Evolutionary conservation across 2,888 invertebrate species (phyloP).

Genomic region (Drosophila infuscata): DNA sequence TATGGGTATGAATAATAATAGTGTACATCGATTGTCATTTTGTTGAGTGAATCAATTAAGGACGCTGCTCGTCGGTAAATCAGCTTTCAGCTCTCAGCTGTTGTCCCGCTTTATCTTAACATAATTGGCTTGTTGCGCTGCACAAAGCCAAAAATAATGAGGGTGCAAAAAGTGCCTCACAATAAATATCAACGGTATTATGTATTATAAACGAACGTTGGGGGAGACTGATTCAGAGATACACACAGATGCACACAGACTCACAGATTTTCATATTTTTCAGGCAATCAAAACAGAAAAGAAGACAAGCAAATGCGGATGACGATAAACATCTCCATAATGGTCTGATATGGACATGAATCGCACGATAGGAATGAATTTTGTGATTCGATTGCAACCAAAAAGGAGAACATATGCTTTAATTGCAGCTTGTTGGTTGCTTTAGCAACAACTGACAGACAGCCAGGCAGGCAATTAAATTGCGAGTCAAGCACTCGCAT

Average conservation of each 20-base stretch:
- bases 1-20: slow-evolving; percentile 33
- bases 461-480: slow-evolving; percentile 56
- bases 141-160: slow-evolving; percentile 79
- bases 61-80: neutral
- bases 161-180: slow-evolving; percentile 56
- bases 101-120: slow-evolving; percentile 64
- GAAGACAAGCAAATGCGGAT: slow-evolving; percentile 57
- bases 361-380: slow-evolving; percentile 35
- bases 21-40: slow-evolving; percentile 11
- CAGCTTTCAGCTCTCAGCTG: slow-evolving; percentile 61
- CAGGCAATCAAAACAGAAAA: slow-evolving; percentile 56
- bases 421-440: slow-evolving; percentile 68
- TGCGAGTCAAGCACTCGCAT: slow-evolving; percentile 46
- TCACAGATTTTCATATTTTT: slow-evolving; percentile 56
- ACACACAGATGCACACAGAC: slow-evolving; percentile 12
- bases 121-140: slow-evolving; percentile 74
- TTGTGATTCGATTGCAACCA: slow-evolving; percentile 16
- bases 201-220: slow-evolving; percentile 19
- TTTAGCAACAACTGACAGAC: slow-evolving; percentile 35
- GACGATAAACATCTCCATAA: slow-evolving; percentile 82
- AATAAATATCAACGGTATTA: slow-evolving; percentile 55
- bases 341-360: slow-evolving; percentile 68
- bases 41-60: slow-evolving; percentile 63
- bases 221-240: slow-evolving; percentile 15
- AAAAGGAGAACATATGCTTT: slow-evolving; percentile 67